Percentiles rank a stretch among this genome's conserved stretches.
phyloP scores from a whole-genome alignment of 2,888 invertebrate species.

The Drosophila fungiperda region DNA sequence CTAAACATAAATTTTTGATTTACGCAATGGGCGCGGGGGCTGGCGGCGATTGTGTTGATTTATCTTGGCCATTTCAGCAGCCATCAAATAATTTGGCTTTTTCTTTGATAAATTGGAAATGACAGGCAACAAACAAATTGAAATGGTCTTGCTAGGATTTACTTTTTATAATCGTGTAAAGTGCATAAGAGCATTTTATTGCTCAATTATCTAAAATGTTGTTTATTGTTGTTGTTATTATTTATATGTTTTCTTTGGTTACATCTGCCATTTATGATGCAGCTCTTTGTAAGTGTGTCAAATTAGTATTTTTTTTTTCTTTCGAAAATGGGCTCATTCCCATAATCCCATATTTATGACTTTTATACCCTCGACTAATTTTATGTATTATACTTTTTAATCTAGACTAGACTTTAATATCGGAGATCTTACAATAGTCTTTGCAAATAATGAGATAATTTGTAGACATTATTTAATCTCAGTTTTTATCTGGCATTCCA shows the following conservation, averaged over 20 bases:
- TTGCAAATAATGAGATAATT: slow-evolving; percentile 10
- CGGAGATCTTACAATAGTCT: neutral
- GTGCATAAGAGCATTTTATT: slow-evolving; percentile 61
- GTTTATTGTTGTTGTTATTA: slow-evolving; percentile 32
- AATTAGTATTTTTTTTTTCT: slow-evolving; percentile 19
- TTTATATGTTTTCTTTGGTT: slow-evolving; percentile 22
- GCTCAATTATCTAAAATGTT: slow-evolving; percentile 47
- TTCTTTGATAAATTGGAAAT: slow-evolving; percentile 63
- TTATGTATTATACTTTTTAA: neutral
- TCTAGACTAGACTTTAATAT: neutral
- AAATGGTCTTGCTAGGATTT: slow-evolving; percentile 5
- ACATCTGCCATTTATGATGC: slow-evolving; percentile 8
- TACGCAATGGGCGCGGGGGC: slow-evolving; percentile 64
- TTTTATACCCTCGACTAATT: slow-evolving; percentile 10
- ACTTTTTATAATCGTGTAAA: slow-evolving; percentile 53
- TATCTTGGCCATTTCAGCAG: slow-evolving; percentile 67
- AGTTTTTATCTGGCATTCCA: slow-evolving; percentile 8
- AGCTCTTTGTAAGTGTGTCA: slow-evolving; percentile 37
- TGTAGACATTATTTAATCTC: slow-evolving; percentile 5
- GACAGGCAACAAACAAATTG: slow-evolving; percentile 20
- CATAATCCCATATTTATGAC: slow-evolving; percentile 51
- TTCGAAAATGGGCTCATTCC: slow-evolving; percentile 23
- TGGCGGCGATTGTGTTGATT: slow-evolving; percentile 58
- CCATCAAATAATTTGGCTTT: slow-evolving; percentile 60
- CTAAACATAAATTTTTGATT: slow-evolving; percentile 74